Base-by-base conservation (phyloP, 2,113 vertebrate genomes). In the Tetraodon nigroviridis region DNA sequence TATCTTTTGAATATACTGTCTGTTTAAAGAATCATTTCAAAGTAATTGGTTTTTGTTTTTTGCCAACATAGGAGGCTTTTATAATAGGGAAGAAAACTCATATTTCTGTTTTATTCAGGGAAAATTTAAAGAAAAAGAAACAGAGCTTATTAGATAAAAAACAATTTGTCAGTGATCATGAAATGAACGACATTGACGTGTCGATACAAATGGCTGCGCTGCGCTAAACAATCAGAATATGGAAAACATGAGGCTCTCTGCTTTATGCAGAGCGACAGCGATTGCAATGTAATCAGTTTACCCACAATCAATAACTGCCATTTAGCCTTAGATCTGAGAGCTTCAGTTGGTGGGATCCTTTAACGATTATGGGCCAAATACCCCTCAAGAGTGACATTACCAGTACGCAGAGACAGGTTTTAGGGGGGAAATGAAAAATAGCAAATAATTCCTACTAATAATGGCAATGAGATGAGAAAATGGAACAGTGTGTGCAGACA, bases 221-320 rank as follows among this genome's bases (percentile, higher is more conserved):
- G 48, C 24, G 20, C 32, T 68, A 75, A 77, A 66, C 51, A 64
- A 74, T 78, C 60, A 60, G 72, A 68, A 73, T 61, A 74, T 40
- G 49, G 51, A 76, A 54, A 60, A 67, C 58, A 57, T 61, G 64
- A 16, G 6, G 16, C 44, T 17, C 17, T 42, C 66, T 21, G 62
- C 45, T 61, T 65, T 57, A 69, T 73, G 64, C 58, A 51, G 37
- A 51, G 16, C 61, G 56, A 63, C 60, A 49, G 52, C 63, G 18
- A 24, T 32, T 48, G 55, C 27, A 52, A 51, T 20, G 40, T 48
- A 71, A 76, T 66, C 41, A 52, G 56, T 77, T 29, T 67, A 14
- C 73, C 70, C 79, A 70, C 66, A 64, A 73, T 79, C 80, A 77
- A 80, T 82, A 69, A 63, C 41, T 69, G 75, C 44, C 76, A 78